Evolutionary conservation across 2,113 vertebrate genomes (phyloP).

Genomic region (Pseudopodoces humilis): DNA sequence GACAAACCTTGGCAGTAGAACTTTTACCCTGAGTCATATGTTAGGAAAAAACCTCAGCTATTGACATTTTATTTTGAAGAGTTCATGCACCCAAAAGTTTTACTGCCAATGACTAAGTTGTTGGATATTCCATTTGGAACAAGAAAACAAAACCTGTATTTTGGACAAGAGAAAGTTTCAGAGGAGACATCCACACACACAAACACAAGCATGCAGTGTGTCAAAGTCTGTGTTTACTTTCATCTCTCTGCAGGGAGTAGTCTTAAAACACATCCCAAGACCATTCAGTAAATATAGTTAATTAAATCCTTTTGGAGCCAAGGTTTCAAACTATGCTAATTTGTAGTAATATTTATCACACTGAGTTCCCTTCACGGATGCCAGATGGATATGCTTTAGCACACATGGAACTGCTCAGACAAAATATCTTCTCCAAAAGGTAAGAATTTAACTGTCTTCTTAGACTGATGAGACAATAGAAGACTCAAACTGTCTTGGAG

Average conservation of each 20-base stretch:
- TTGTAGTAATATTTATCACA: conserved; percentile 50
- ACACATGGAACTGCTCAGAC: conserved; percentile 55
- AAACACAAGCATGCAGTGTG: neutral
- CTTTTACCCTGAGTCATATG: conserved; percentile 11
- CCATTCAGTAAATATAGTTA: conserved; percentile 36
- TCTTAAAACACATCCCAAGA: conserved; percentile 31
- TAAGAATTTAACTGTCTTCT: conserved; percentile 13
- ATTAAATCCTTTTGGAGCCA: conserved; percentile 41
- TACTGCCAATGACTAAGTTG: conserved; percentile 33
- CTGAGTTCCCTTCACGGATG: neutral
- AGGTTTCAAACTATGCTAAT: conserved; percentile 17
- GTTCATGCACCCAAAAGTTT: conserved; percentile 7
- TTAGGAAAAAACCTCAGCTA: neutral
- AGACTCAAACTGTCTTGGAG: neutral
- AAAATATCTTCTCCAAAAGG: conserved; percentile 53
- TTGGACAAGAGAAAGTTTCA: neutral
- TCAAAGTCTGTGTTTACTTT: conserved; percentile 31
- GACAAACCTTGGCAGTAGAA: conserved; percentile 26
- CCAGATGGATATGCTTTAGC: conserved; percentile 44
- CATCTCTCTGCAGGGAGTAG: neutral
- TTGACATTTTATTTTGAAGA: conserved; percentile 29
- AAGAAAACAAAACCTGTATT: neutral
- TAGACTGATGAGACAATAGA: neutral
- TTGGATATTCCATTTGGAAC: conserved; percentile 10
- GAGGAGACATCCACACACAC: neutral